Conservation (phyloP, 1,140 invertebrate species). For the Myzus persicae region DNA sequence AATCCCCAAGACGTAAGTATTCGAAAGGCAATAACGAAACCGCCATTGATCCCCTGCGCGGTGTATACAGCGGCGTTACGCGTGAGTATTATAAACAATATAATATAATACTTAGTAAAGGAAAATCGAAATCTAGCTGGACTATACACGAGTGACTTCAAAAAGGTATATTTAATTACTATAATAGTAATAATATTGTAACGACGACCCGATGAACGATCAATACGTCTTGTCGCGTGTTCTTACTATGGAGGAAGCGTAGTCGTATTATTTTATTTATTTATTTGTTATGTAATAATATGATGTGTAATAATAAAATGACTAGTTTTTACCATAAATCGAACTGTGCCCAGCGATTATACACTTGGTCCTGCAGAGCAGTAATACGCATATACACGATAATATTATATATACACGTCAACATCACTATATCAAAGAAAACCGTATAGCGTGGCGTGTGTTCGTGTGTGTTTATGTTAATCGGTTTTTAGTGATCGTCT, state of each 20-base stretch:
- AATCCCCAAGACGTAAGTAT: conserved; percentile 49
- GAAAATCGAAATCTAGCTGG: background rate
- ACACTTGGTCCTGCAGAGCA: background rate
- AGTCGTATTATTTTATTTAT: too few relatives aligned
- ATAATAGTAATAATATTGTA: background rate
- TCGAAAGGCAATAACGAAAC: conserved; percentile 53
- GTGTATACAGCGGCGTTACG: background rate
- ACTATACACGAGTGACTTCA: background rate
- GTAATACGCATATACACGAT: background rate
- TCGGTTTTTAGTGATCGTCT: conserved; percentile 36
- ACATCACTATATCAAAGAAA: background rate
- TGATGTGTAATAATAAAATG: background rate
- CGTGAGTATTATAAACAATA: background rate
- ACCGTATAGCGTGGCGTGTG: too few relatives aligned
- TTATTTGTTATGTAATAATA: too few relatives aligned
- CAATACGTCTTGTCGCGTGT: background rate
- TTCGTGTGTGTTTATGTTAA: conserved; percentile 41
- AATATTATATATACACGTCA: background rate
- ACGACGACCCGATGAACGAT: background rate
- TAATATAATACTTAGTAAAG: too few relatives aligned
- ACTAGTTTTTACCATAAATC: background rate
- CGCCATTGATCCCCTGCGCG: conserved; percentile 7
- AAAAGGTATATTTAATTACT: background rate
- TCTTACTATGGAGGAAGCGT: too few relatives aligned
- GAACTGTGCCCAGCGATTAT: background rate